Conservation (phyloP, 1,140 invertebrate species). For the Monochamus saltuarius region DNA sequence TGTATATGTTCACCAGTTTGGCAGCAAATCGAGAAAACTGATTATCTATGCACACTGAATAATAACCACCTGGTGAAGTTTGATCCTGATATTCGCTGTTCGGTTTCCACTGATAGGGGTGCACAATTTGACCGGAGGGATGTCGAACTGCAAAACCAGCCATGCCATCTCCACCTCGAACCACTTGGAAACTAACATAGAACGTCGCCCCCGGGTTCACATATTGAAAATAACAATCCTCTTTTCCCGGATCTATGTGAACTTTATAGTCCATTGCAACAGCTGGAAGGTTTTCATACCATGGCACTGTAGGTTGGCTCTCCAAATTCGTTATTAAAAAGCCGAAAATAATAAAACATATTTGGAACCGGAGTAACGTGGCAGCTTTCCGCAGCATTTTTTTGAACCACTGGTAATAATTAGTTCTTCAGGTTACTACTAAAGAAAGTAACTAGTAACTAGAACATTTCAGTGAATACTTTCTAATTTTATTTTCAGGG, state of each 20-base stretch:
- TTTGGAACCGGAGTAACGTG: slow-evolving; percentile 3
- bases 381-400: not conserved
- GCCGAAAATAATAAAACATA: slow-evolving; percentile 2
- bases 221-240: slow-evolving; percentile 93
- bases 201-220: slow-evolving; percentile 89
- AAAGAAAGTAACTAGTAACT: too few species aligned
- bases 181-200: slow-evolving; percentile 88
- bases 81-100: slow-evolving; percentile 86
- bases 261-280: slow-evolving; percentile 95
- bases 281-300: slow-evolving; percentile 81
- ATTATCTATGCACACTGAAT: slow-evolving; percentile 94
- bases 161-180: slow-evolving; percentile 88
- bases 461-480: too few species aligned
- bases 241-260: slow-evolving; percentile 89
- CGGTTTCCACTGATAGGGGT: slow-evolving; percentile 87
- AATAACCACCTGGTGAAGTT: slow-evolving; percentile 77
- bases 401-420: not conserved
- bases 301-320: slow-evolving; percentile 53
- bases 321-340: not conserved
- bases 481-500: too few species aligned
- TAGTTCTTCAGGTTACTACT: too few species aligned
- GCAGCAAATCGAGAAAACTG: slow-evolving; percentile 89
- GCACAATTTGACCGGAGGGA: slow-evolving; percentile 78
- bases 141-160: slow-evolving; percentile 88
- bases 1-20: slow-evolving; percentile 90